A percentile compares a stretch with the other conserved stretches of the same genome.
Evolutionary conservation across 2,888 invertebrate species (phyloP).

Genomic region (Unio delphinus): DNA sequence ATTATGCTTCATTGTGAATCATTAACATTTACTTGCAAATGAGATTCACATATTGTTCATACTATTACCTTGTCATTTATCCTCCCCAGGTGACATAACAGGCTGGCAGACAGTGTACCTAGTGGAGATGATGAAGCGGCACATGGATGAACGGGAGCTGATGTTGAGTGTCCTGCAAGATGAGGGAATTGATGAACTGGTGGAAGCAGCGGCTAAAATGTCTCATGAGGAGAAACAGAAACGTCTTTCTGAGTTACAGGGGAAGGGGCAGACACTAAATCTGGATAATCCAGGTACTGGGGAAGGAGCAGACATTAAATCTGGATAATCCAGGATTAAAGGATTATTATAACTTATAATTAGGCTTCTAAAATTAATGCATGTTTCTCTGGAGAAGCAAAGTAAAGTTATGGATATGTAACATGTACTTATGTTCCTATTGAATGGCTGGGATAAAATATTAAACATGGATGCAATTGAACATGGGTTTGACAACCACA

Average conservation of each 20-base stretch:
- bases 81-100: slow-evolving; percentile 45
- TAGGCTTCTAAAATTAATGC: no score
- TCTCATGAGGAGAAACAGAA: slow-evolving; percentile 65
- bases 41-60: no score
- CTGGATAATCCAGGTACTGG: slow-evolving; percentile 46
- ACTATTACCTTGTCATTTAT: neutral
- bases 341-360: no score
- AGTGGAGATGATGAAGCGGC: slow-evolving; percentile 57
- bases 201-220: slow-evolving; percentile 59
- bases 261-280: slow-evolving; percentile 51
- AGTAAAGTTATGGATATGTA: no score
- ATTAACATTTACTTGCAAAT: no score
- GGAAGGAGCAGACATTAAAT: no score
- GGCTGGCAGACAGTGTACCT: slow-evolving; percentile 55
- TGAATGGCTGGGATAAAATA: no score
- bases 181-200: slow-evolving; percentile 62
- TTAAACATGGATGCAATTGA: no score
- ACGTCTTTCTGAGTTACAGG: slow-evolving; percentile 66
- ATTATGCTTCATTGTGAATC: no score
- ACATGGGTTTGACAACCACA: no score
- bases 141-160: slow-evolving; percentile 62
- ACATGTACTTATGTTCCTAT: no score
- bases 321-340: slow-evolving; percentile 30
- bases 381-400: no score
- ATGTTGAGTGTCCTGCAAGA: slow-evolving; percentile 67